Evolutionary conservation across 2,888 invertebrate genomes (phyloP).

Genomic region (Athalia cordata): DNA sequence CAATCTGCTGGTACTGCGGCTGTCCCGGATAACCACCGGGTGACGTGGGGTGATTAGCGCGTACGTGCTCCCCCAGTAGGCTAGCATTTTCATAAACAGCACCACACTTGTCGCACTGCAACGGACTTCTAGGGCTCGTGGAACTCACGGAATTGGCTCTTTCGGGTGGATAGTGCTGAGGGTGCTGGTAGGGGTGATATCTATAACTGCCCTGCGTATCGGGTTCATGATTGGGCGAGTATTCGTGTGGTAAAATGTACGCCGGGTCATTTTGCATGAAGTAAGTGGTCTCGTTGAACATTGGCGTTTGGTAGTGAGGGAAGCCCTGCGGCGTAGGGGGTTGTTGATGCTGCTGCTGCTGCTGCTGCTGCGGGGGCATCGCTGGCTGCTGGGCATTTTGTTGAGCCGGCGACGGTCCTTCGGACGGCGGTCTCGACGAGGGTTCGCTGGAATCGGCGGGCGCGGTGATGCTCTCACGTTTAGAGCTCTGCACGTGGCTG

Average conservation of each 20-base stretch:
- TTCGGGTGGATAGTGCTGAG: constrained; percentile 71
- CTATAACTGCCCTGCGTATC: constrained; percentile 74
- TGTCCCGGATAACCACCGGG: constrained; percentile 62
- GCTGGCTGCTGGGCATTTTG: constrained; percentile 63
- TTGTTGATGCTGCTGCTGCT: constrained; percentile 54
- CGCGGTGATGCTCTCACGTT: constrained; percentile 74
- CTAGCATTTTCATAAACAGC: constrained; percentile 85
- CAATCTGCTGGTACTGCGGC: constrained; percentile 63
- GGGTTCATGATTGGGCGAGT: constrained; percentile 75
- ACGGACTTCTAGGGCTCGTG: constrained; percentile 81
- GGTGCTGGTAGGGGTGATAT: constrained; percentile 75
- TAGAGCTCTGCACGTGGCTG: constrained; percentile 76
- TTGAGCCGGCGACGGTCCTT: constrained; percentile 75
- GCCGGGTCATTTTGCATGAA: constrained; percentile 69
- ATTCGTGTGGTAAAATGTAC: constrained; percentile 72
- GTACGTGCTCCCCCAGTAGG: constrained; percentile 85
- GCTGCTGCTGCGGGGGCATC: constrained; percentile 58
- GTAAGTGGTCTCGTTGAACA: constrained; percentile 63
- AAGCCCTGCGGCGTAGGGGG: constrained; percentile 53
- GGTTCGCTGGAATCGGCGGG: constrained; percentile 85
- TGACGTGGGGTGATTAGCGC: constrained; percentile 78
- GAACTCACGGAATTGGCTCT: constrained; percentile 73
- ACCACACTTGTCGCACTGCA: constrained; percentile 91
- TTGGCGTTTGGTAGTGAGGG: constrained; percentile 60
- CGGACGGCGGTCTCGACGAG: constrained; percentile 75